Percentiles rank a stretch among this genome's conserved stretches.
Evolutionary conservation across 2,797 vertebrate genomes (phyloP).

Genomic region (Chelon labrosus): DNA sequence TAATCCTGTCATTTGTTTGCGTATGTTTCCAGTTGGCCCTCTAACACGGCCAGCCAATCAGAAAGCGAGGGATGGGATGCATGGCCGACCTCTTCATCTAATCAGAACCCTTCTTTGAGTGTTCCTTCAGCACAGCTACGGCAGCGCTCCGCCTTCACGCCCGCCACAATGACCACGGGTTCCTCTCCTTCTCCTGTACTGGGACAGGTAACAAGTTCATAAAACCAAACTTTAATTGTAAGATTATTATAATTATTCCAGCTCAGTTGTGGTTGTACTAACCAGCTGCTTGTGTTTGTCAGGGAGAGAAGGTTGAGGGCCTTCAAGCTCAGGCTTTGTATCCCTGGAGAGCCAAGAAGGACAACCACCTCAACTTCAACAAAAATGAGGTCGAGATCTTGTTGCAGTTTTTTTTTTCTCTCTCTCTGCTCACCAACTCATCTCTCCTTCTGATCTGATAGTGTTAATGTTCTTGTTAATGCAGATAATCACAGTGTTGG

Average conservation of each 20-base stretch:
- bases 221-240: too few species aligned
- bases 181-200: slow-evolving; percentile 96
- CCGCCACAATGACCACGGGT: slow-evolving; percentile 93
- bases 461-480: background rate
- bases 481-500: slow-evolving; percentile 94
- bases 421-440: background rate
- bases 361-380: slow-evolving; percentile 99
- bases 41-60: slow-evolving; percentile 87
- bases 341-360: slow-evolving; percentile 98
- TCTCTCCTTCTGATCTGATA: background rate
- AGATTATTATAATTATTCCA: too few species aligned
- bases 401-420: background rate
- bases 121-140: slow-evolving; percentile 93
- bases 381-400: slow-evolving; percentile 88
- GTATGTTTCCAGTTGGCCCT: slow-evolving; percentile 89
- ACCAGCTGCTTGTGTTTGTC: slow-evolving; percentile 16
- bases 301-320: slow-evolving; percentile 98
- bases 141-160: slow-evolving; percentile 97
- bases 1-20: background rate
- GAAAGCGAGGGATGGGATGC: slow-evolving; percentile 96
- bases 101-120: slow-evolving; percentile 91
- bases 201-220: slow-evolving; percentile 88
- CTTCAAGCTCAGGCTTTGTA: slow-evolving; percentile 98
- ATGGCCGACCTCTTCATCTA: slow-evolving; percentile 91
- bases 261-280: too few species aligned